Evolutionary conservation across 2,113 vertebrate species (phyloP), one percentile per base, ranked within the genome.

Genomic region (Thamnophis sirtalis): DNA sequence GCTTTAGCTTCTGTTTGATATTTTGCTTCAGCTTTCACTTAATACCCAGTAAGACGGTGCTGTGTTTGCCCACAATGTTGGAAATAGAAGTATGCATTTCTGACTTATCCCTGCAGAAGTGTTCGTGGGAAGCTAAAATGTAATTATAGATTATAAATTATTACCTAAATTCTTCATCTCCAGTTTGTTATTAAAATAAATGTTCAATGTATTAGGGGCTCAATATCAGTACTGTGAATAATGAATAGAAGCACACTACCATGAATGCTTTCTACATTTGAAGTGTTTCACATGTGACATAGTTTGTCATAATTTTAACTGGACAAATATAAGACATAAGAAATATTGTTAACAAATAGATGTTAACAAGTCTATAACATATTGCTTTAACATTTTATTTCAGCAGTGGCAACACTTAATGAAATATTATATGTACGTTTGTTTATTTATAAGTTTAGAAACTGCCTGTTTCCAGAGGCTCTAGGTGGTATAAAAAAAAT

Each of bases 151-250:
- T 38, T 48, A 53, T 49, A 92, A 92, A 90, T 48, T 51, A 54
- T 19, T 54, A 19, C 2, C 48, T 91, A 60, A 94, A 94, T 88
- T 5, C 48, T 89, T 93, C 49, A 15, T 89, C 19, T 56, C 88
- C 86, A 49, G 91, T 9, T 50, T 1, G 13, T 5, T 94, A 92
- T 28, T 50, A 94, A 92, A 94, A 9, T 24, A 93, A 56, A 0
- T 55, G 11, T 2, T 38, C 50, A 93, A 91, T 88, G 5, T 38
- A 43, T 80, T 26, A 93, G 63, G 0, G 53, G 11, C 8, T 43
- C 51, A 92, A 90, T 88, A 94, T 92, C 48, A 88, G 88, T 87
- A 91, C 48, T 4, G 92, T 33, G 73, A 1, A 68, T 7, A 94
- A 92, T 84, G 54, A 89, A 84, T 84, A 51, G 58, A 8, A 92